phyloP scores from a whole-genome alignment of 2,888 invertebrate genomes.

The Sisyra terminalis region DNA sequence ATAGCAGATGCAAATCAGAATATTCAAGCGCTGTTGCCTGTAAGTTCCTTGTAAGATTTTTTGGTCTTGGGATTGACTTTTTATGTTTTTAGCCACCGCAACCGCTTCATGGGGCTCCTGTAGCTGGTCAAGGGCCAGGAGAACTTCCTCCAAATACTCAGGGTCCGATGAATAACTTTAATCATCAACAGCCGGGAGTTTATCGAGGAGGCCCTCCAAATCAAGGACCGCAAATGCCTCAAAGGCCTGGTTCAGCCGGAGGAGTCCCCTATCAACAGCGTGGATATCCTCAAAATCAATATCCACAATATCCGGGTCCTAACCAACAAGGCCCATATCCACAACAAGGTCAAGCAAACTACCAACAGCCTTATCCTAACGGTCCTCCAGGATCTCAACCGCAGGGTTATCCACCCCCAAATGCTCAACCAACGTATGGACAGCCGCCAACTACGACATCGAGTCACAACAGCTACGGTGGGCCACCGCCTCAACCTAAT shows the following conservation, averaged over 20 bases:
- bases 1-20: constrained; percentile 95
- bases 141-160: constrained; percentile 24
- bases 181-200: constrained; percentile 27
- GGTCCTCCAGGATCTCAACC: constrained; percentile 40
- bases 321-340: constrained; percentile 38
- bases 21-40: constrained; percentile 75
- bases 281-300: constrained; percentile 49
- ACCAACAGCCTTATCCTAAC: constrained; percentile 47
- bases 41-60: constrained; percentile 29
- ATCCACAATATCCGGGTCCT: constrained; percentile 40
- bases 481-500: constrained; percentile 30
- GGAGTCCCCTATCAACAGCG: constrained; percentile 43
- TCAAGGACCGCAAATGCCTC: constrained; percentile 33
- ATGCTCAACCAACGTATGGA: constrained; percentile 39
- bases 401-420: constrained; percentile 43
- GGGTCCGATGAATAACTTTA: constrained; percentile 25
- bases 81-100: constrained; percentile 8
- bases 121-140: constrained; percentile 11
- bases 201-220: constrained; percentile 26
- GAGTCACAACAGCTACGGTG: constrained; percentile 18
- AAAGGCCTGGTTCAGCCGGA: constrained; percentile 39
- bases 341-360: constrained; percentile 43
- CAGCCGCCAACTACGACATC: constrained; percentile 41
- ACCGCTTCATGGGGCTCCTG: constrained; percentile 7
- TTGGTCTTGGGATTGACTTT: neutral